Conservation (phyloP, 92 coral and sea anemone genomes). For the Scolanthus callimorphus region DNA sequence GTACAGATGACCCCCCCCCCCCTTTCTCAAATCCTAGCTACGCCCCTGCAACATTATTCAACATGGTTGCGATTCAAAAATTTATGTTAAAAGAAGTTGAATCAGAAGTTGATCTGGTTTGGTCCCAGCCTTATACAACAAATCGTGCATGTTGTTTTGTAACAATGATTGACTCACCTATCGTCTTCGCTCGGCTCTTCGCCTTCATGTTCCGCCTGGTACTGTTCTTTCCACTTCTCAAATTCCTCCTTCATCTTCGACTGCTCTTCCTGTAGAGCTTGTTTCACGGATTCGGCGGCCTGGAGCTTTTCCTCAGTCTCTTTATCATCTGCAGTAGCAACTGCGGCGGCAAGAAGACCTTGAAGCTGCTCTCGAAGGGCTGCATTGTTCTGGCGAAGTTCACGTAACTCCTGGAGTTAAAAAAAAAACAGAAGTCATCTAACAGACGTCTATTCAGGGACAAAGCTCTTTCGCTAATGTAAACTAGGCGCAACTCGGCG, state of each 20-base stretch:
- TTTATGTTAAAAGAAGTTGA: too few species aligned
- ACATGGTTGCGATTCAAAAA: too few species aligned
- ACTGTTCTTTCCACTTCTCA: conserved; percentile 91
- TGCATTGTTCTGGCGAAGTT: conserved; percentile 81
- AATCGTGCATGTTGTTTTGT: too few species aligned
- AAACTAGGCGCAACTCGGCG: too few species aligned
- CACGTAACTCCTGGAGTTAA: conserved; percentile 70
- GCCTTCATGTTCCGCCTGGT: conserved; percentile 71
- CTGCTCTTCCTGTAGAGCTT: conserved; percentile 77
- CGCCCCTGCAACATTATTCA: too few species aligned
- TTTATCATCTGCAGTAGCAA: conserved; percentile 60
- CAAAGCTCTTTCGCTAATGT: too few species aligned
- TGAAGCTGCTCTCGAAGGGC: conserved; percentile 86
- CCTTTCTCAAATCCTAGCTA: too few species aligned
- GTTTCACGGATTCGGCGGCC: conserved; percentile 86
- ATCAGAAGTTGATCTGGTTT: too few species aligned
- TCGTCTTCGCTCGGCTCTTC: conserved; percentile 75
- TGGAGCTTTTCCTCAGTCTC: conserved; percentile 84
- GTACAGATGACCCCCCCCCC: too few species aligned
- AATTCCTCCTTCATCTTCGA: conserved; percentile 81
- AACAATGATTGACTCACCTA: conserved; percentile 57
- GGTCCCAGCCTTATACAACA: too few species aligned
- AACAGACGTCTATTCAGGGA: too few species aligned
- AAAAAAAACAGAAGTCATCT: background rate
- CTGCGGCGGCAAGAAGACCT: conserved; percentile 65